phyloP scores from a whole-genome alignment of 1,140 invertebrate species.

The Neuroterus valhalla region DNA sequence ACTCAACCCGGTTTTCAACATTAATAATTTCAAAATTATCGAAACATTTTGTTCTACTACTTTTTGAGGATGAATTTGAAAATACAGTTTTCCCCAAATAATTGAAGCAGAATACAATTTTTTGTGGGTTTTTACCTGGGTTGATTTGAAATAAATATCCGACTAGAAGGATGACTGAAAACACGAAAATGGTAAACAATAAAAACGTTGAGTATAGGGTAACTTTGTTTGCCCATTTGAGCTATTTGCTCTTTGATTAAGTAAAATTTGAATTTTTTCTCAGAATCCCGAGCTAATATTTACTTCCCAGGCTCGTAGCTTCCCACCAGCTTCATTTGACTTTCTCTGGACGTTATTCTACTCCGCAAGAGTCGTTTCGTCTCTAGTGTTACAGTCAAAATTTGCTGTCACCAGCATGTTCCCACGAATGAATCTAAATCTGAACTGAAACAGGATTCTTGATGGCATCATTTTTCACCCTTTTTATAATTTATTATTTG shows the following conservation, averaged over 20 bases:
- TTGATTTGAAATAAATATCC: too few relatives aligned
- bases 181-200: neutral
- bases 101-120: too few relatives aligned
- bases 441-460: neutral
- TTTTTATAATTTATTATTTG: neutral
- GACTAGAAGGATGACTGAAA: too few relatives aligned
- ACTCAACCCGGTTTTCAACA: too few relatives aligned
- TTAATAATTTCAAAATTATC: too few relatives aligned
- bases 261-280: slow-evolving; percentile 21
- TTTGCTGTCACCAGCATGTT: slow-evolving; percentile 15
- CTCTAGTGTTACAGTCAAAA: slow-evolving; percentile 9
- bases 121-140: too few relatives aligned
- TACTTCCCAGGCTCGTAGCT: slow-evolving; percentile 11
- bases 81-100: too few relatives aligned
- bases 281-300: slow-evolving; percentile 10
- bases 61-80: too few relatives aligned
- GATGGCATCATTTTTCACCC: neutral
- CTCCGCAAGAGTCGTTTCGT: slow-evolving; percentile 1
- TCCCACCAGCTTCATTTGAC: slow-evolving; percentile 27
- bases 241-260: slow-evolving; percentile 5
- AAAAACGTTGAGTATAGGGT: neutral
- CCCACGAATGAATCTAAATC: neutral
- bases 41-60: too few relatives aligned
- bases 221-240: slow-evolving; percentile 15
- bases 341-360: slow-evolving; percentile 22